phyloP scores from a whole-genome alignment of 2,797 vertebrate species.

The Betta splendens region DNA sequence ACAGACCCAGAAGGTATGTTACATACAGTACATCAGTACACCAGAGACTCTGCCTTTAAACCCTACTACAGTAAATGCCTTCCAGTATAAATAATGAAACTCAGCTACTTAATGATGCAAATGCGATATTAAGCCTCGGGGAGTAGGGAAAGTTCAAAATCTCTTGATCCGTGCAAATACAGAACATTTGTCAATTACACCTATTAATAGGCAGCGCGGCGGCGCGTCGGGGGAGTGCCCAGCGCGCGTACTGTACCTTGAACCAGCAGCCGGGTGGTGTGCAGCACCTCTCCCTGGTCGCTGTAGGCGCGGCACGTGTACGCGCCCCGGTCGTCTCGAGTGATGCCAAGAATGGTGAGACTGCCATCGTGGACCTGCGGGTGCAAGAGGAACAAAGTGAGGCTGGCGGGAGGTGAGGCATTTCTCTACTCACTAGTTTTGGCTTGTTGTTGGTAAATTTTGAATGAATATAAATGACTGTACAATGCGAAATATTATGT shows the following conservation, averaged over 20 bases:
- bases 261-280: constrained; percentile 95
- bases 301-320: constrained; percentile 97
- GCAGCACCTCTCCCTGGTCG: constrained; percentile 96
- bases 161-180: constrained; percentile 6
- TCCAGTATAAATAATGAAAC: constrained; percentile 41
- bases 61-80: constrained; percentile 26
- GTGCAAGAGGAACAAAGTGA: constrained; percentile 1
- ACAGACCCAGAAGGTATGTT: constrained; percentile 54
- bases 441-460: neutral
- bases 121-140: neutral
- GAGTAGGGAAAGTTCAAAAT: constrained; percentile 12
- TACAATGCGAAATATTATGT: no score
- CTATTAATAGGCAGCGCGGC: neutral
- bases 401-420: neutral
- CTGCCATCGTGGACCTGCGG: constrained; percentile 91
- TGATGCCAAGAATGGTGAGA: constrained; percentile 90
- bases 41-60: constrained; percentile 37
- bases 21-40: constrained; percentile 55
- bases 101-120: constrained; percentile 16
- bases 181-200: neutral
- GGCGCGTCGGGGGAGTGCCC: no score
- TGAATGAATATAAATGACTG: no score
- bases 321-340: constrained; percentile 93
- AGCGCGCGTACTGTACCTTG: constrained; percentile 92
- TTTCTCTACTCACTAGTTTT: neutral